phyloP scores from a whole-genome alignment of 2,113 vertebrate genomes.

The Neoarius graeffei region DNA sequence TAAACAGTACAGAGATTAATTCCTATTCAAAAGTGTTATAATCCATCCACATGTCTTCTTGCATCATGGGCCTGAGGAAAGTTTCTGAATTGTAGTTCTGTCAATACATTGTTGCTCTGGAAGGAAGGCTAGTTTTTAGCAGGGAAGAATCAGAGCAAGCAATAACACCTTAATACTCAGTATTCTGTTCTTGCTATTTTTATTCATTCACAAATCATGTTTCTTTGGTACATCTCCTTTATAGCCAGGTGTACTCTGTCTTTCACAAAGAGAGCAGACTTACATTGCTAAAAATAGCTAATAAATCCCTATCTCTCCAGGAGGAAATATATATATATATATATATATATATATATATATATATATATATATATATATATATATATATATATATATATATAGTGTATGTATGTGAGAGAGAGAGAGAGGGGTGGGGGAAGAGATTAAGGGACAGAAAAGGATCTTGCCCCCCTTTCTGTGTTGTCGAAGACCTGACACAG shows the following conservation, averaged over 20 bases:
- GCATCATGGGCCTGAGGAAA: background rate
- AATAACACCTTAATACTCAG: background rate
- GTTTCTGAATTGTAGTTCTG: background rate
- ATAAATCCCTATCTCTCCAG: constrained; percentile 31
- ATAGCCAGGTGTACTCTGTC: constrained; percentile 23
- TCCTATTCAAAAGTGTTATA: background rate
- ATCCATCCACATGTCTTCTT: background rate
- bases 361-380: too few species aligned
- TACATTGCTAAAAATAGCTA: constrained; percentile 44
- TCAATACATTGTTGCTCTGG: background rate
- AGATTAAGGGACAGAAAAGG: background rate
- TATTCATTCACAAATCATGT: constrained; percentile 19
- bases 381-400: too few species aligned
- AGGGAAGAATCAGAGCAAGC: background rate
- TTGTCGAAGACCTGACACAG: background rate
- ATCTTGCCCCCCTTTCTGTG: background rate
- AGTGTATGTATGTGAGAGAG: too few species aligned
- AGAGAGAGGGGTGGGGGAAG: too few species aligned
- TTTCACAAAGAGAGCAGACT: constrained; percentile 2
- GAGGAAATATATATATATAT: background rate
- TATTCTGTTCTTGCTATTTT: background rate
- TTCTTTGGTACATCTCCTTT: constrained; percentile 13
- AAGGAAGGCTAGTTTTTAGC: background rate
- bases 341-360: too few species aligned
- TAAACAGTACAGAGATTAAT: constrained; percentile 10